phyloP scores from a whole-genome alignment of 2,113 vertebrate genomes.

The Oncorhynchus mykiss region DNA sequence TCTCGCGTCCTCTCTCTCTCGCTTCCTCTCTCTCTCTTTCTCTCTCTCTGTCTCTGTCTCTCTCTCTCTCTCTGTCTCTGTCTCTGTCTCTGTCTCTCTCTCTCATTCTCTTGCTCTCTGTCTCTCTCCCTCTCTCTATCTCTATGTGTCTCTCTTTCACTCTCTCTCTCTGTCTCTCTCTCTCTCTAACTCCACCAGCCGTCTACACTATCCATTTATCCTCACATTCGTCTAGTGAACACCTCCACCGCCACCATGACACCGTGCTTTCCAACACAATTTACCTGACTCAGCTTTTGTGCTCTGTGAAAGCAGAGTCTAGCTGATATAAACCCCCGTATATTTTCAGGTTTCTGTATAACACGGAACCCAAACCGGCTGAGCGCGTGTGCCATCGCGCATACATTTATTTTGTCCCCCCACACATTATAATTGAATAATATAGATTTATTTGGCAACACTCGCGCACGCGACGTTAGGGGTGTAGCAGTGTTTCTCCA shows the following conservation, averaged over 20 bases:
- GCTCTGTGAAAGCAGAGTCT: not conserved
- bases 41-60: not conserved
- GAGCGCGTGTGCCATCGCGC: no score
- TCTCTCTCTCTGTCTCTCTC: not conserved
- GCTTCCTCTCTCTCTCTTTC: no score
- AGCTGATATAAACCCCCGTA: conserved; percentile 23
- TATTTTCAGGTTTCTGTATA: conserved; percentile 12
- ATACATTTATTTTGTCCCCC: no score
- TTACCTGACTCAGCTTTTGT: conserved; percentile 35
- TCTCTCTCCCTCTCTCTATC: not conserved
- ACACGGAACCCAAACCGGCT: no score
- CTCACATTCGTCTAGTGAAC: conserved; percentile 54
- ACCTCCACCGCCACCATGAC: conserved; percentile 4
- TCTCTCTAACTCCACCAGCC: conserved; percentile 46
- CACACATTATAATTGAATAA: no score
- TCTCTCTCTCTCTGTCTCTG: no score
- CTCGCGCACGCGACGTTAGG: no score
- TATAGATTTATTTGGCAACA: no score
- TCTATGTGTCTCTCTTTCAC: no score
- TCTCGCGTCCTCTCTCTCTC: no score
- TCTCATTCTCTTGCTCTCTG: no score
- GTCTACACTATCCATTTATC: conserved; percentile 65
- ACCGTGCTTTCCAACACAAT: conserved; percentile 46
- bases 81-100: not conserved
- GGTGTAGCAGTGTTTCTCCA: conserved; percentile 2